Percentiles rank a stretch among this genome's conserved stretches.
Evolutionary conservation across 2,113 vertebrate genomes (phyloP).

Genomic region (Elachura formosa): DNA sequence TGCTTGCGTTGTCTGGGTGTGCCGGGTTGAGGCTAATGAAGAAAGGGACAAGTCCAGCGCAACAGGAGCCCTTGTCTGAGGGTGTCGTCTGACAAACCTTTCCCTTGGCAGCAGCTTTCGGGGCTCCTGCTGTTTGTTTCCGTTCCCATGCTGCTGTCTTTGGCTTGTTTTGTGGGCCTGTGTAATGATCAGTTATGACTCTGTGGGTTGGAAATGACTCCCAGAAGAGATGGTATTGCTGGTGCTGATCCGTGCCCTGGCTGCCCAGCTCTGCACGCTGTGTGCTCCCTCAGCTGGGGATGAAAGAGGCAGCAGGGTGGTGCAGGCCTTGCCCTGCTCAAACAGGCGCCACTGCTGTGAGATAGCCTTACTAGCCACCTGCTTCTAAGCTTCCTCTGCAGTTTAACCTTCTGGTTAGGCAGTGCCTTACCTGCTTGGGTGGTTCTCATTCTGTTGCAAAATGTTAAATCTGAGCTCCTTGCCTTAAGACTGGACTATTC

Average conservation of each 20-base stretch:
- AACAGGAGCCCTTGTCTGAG: neutral
- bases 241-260: neutral
- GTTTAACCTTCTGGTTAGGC: neutral
- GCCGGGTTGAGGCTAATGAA: neutral
- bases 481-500: neutral
- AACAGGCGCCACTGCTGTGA: neutral
- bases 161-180: neutral
- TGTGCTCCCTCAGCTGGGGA: neutral
- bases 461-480: neutral
- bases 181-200: neutral
- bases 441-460: neutral
- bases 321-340: neutral
- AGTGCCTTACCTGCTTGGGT: neutral
- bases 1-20: neutral
- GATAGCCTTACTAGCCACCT: neutral
- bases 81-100: neutral
- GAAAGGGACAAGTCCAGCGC: neutral
- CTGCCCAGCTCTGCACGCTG: neutral
- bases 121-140: neutral
- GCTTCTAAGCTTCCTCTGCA: neutral
- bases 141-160: neutral
- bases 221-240: neutral
- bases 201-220: neutral
- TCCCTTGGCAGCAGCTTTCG: neutral
- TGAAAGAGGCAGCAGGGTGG: neutral